Conservation (phyloP, 2,113 vertebrate species). For the Paedocypris sp. region DNA sequence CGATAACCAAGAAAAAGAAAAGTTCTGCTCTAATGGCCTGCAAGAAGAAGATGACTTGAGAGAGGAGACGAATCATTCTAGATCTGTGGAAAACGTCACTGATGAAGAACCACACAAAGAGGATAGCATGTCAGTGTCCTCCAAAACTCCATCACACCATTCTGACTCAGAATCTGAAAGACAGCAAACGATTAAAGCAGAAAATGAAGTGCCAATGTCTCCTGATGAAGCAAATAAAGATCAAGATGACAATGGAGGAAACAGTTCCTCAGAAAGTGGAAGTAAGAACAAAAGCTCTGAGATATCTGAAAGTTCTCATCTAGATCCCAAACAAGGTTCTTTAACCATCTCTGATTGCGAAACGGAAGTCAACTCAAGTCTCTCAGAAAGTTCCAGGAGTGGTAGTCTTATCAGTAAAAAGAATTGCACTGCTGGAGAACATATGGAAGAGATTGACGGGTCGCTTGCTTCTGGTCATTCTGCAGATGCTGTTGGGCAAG, state of each 20-base stretch:
- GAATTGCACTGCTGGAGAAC: neutral
- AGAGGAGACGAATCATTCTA: neutral
- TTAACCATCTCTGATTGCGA: neutral
- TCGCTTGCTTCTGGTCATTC: neutral
- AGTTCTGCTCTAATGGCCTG: neutral
- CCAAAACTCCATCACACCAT: neutral
- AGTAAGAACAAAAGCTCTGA: neutral
- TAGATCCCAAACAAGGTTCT: neutral
- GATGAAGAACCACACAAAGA: neutral
- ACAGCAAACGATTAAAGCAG: neutral
- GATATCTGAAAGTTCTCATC: neutral
- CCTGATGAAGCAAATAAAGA: neutral
- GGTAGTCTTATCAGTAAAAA: neutral
- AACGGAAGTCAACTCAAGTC: neutral
- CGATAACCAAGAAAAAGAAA: neutral
- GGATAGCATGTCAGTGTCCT: neutral
- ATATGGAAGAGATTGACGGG: neutral
- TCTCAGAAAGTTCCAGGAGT: neutral
- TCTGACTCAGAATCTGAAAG: neutral
- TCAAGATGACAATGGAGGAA: no score
- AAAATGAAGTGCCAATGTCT: neutral
- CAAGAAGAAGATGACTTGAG: neutral
- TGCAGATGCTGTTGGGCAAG: neutral
- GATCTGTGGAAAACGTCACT: neutral
- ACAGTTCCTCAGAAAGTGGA: no score